phyloP scores from a whole-genome alignment of 2,888 invertebrate genomes.

The Carpatolechia fugitivella region DNA sequence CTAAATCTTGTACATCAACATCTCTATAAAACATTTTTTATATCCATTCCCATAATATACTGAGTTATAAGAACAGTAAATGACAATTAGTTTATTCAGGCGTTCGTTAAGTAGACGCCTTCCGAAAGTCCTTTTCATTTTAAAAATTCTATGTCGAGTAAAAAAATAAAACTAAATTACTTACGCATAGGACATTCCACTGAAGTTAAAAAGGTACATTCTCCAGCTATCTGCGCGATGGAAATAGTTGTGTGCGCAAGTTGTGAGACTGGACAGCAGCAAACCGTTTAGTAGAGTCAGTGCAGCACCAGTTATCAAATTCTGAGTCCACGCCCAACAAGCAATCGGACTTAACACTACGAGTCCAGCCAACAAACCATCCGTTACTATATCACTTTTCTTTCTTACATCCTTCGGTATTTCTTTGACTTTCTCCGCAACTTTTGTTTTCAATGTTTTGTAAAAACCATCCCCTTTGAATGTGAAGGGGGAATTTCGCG shows the following conservation, averaged over 20 bases:
- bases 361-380: constrained; percentile 44
- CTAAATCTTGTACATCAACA: too few relatives aligned
- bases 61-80: too few relatives aligned
- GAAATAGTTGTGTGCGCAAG: constrained; percentile 88
- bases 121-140: too few relatives aligned
- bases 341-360: constrained; percentile 44
- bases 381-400: constrained; percentile 55
- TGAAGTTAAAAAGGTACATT: constrained; percentile 88
- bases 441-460: constrained; percentile 83
- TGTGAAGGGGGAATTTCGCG: constrained; percentile 85
- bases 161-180: too few relatives aligned
- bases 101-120: too few relatives aligned
- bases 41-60: too few relatives aligned
- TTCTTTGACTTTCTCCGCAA: constrained; percentile 73
- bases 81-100: too few relatives aligned
- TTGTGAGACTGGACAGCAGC: constrained; percentile 59
- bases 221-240: constrained; percentile 89
- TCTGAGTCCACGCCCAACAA: constrained; percentile 52
- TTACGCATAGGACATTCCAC: constrained; percentile 82
- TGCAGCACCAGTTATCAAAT: constrained; percentile 41
- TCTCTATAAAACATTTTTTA: too few relatives aligned
- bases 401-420: constrained; percentile 58
- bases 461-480: constrained; percentile 89
- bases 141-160: too few relatives aligned
- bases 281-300: constrained; percentile 44